Base-by-base conservation (phyloP, 1,140 invertebrate genomes). In the Cotesia glomerata region DNA sequence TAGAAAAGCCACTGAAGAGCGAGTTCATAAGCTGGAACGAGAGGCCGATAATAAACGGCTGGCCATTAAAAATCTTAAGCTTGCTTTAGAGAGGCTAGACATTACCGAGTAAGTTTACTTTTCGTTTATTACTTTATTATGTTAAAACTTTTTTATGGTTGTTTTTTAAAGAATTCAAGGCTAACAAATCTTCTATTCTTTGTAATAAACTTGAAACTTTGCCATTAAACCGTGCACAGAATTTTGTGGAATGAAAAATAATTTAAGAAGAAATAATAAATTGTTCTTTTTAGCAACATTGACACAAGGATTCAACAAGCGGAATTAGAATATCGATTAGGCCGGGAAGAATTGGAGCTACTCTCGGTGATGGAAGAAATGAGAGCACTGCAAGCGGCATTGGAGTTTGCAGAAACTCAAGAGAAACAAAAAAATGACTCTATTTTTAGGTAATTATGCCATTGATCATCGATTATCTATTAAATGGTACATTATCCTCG, bases 221-320 rank as follows among this genome's bases (percentile, higher is more conserved):
- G 2, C 2, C 45, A 26, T 51, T 51, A 51, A 51, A 51, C 8
- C 36, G 32, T 3, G 62, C 32, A 0, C 1, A 34, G 18, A 64
- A 13, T 35, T 45, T 49, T 65, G 4, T 69, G 14, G 64, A 26
- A 26, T 26, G 1, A 26, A 26, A 26, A 26, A 26, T 26, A 26
- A 26, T 26, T 26, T 26, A 26, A 26, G 26, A 26, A 2, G 1
- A 26, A 26, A 62, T 35, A 5, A 67, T 45, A 56, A 56, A 69
- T 64, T 74, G 64, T 78, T 59, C n/a, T 76, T 88, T 88, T 13
- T 84, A 96, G 95, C 79, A 96, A 96, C 81, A 95, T 96, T 66
- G 95, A 97, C 81, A 91, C 93, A n/a, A 89, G 94, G 73, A 96
- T 97, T 79, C 92, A 95, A 76, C 95, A 96, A 80, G 95, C 95